Conservation (phyloP, 2,797 vertebrate species). For the Zalophus californianus region DNA sequence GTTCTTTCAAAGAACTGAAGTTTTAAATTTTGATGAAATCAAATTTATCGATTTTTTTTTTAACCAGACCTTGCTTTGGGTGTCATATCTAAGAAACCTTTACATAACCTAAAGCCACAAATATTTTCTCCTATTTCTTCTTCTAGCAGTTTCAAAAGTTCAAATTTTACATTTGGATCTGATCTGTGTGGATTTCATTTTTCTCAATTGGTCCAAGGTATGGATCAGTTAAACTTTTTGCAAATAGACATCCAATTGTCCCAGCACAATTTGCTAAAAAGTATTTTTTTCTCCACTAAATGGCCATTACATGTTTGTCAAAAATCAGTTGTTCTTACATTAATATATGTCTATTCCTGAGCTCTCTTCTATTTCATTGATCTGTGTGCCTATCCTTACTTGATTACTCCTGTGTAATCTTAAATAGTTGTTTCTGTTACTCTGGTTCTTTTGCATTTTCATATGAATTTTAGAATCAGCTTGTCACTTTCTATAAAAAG, state of each 20-base stretch:
- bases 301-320: neutral
- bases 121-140: neutral
- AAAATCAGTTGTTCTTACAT: neutral
- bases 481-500: neutral
- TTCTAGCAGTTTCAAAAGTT: neutral
- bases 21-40: slow-evolving; percentile 41
- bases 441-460: neutral
- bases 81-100: neutral
- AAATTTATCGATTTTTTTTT: neutral
- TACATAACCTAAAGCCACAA: neutral
- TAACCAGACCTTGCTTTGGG: neutral
- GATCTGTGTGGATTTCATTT: neutral
- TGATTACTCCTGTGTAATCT: neutral
- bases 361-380: neutral
- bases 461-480: neutral
- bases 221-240: neutral
- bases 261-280: neutral
- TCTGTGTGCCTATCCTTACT: neutral
- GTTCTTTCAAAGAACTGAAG: slow-evolving; percentile 13
- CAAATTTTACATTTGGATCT: neutral
- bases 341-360: neutral
- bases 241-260: neutral
- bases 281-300: neutral
- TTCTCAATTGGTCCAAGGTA: neutral
- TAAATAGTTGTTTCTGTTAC: neutral